Evolutionary conservation across 2,888 invertebrate genomes (phyloP).

Genomic region (Apamea epomidion): DNA sequence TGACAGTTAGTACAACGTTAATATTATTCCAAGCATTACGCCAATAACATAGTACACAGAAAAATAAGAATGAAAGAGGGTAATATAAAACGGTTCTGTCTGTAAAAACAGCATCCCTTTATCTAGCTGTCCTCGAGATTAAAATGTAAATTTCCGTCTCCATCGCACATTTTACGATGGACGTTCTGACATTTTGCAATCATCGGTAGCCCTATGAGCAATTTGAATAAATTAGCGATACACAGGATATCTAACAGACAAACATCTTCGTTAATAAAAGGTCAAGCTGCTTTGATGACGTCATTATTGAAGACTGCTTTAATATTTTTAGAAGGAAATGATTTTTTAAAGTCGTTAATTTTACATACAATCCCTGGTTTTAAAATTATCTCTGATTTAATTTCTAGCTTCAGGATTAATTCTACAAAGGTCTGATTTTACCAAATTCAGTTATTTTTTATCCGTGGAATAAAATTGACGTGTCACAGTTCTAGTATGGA

Average conservation of each 20-base stretch:
- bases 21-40: not conserved
- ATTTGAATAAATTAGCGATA: slow-evolving; percentile 55
- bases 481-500: not conserved
- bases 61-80: not conserved
- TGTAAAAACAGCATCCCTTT: slow-evolving; percentile 12
- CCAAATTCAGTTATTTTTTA: not conserved
- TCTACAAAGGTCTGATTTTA: not conserved
- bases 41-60: not conserved
- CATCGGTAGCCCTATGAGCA: slow-evolving; percentile 41
- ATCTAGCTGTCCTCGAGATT: slow-evolving; percentile 28
- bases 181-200: slow-evolving; percentile 47
- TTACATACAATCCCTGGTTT: not conserved
- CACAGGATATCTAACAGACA: slow-evolving; percentile 38
- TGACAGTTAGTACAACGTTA: too few relatives aligned
- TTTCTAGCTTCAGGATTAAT: not conserved
- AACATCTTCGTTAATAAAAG: slow-evolving; percentile 45
- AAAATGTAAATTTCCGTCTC: slow-evolving; percentile 54
- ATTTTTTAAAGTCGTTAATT: not conserved
- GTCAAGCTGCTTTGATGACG: slow-evolving; percentile 33
- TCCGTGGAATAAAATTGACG: not conserved
- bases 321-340: not conserved
- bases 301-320: not conserved
- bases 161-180: slow-evolving; percentile 41
- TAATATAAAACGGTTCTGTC: not conserved
- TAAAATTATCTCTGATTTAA: too few relatives aligned